Percentiles rank a stretch among this genome's conserved stretches.
These are phyloP conservation scores for Limnephilus lunatus DNA, from an alignment of 2,888 invertebrate species.

Conservation along the genomic window DNA sequence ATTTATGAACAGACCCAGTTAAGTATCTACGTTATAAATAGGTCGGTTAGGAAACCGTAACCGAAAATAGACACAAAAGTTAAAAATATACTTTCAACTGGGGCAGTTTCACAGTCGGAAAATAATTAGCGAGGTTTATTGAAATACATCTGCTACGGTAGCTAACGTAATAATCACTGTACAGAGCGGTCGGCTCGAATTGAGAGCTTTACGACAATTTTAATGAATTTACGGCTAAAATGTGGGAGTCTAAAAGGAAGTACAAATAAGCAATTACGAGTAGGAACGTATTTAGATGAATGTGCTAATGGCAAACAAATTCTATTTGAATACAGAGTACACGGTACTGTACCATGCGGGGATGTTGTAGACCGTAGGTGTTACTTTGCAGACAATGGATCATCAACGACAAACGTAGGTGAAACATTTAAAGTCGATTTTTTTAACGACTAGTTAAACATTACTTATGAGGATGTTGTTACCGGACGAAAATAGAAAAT, in stretches of 20 bases:
- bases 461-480: not conserved
- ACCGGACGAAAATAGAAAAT: not conserved
- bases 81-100: not conserved
- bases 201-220: slow-evolving; percentile 30
- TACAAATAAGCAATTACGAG: not conserved
- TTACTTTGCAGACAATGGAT: slow-evolving; percentile 35
- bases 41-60: not conserved
- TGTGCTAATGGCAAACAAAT: slow-evolving; percentile 39
- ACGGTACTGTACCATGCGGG: not conserved
- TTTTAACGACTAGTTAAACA: slow-evolving; percentile 2
- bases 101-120: not conserved
- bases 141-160: not conserved
- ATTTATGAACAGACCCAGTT: not conserved
- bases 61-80: not conserved
- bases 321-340: not conserved
- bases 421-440: slow-evolving; percentile 9
- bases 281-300: slow-evolving; percentile 16
- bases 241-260: slow-evolving; percentile 33
- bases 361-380: not conserved
- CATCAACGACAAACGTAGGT: slow-evolving; percentile 40
- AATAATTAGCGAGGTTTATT: not conserved
- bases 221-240: slow-evolving; percentile 32
- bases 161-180: not conserved
- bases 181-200: not conserved
- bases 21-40: not conserved